phyloP scores from a whole-genome alignment of 1,140 invertebrate genomes.

The Anagrus nilaparvatae region DNA sequence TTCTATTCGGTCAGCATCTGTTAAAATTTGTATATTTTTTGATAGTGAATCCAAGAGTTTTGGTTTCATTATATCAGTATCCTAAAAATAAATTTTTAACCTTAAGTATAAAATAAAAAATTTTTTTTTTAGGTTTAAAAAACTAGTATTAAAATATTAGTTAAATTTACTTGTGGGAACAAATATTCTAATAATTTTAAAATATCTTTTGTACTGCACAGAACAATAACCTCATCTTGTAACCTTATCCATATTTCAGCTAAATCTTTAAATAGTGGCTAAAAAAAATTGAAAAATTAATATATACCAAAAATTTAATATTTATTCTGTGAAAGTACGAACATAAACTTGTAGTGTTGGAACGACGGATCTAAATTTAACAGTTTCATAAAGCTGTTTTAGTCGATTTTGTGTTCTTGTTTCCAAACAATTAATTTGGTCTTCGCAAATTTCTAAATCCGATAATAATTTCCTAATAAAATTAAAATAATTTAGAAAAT shows the following conservation, averaged over 20 bases:
- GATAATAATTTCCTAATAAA: conserved; percentile 44
- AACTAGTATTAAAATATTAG: background rate
- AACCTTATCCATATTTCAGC: conserved; percentile 51
- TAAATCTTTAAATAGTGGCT: conserved; percentile 55
- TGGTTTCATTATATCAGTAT: conserved; percentile 27
- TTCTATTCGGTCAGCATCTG: conserved; percentile 42
- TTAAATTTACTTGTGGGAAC: conserved; percentile 34
- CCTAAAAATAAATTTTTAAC: conserved; percentile 16
- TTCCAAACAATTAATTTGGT: conserved; percentile 36
- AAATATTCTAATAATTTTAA: conserved; percentile 41
- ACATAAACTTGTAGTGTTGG: conserved; percentile 54
- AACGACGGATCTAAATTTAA: conserved; percentile 50
- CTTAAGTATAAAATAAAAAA: background rate
- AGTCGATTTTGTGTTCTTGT: conserved; percentile 38
- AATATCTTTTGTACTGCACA: conserved; percentile 48
- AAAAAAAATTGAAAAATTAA: conserved; percentile 16
- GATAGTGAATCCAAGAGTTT: conserved; percentile 22
- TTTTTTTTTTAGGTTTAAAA: background rate
- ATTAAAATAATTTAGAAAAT: too few relatives aligned
- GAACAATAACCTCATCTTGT: conserved; percentile 51
- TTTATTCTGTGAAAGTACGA: conserved; percentile 27
- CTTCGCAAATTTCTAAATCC: conserved; percentile 44
- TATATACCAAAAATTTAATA: background rate
- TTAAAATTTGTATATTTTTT: conserved; percentile 24
- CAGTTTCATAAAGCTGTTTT: conserved; percentile 45